Evolutionary conservation across 2,888 invertebrate species (phyloP).

Genomic region (Kuschelorhynchus macadamiae): DNA sequence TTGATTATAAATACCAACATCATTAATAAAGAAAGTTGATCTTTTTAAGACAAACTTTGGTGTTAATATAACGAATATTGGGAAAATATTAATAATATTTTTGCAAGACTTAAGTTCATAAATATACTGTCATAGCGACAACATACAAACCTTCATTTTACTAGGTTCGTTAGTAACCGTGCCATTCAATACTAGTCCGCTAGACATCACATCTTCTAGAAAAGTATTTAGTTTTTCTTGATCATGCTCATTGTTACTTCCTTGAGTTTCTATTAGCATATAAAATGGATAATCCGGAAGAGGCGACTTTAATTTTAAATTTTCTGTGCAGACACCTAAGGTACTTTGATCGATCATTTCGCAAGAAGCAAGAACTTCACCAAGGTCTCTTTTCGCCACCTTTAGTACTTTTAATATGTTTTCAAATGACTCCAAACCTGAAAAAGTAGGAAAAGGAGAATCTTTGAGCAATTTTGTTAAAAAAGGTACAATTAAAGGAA

Average conservation of each 20-base stretch:
- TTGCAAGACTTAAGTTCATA: too few relatives aligned
- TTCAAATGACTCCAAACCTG: constrained; percentile 74
- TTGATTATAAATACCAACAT: too few relatives aligned
- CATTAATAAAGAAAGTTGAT: too few relatives aligned
- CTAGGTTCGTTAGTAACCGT: constrained; percentile 87
- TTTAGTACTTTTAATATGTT: constrained; percentile 82
- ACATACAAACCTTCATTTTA: constrained; percentile 80
- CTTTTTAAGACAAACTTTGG: too few relatives aligned
- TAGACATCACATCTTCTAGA: constrained; percentile 80
- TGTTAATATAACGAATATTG: too few relatives aligned
- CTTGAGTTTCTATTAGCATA: constrained; percentile 89
- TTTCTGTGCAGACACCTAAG: constrained; percentile 76
- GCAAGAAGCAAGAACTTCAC: constrained; percentile 95
- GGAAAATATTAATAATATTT: too few relatives aligned
- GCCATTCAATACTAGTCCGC: constrained; percentile 84
- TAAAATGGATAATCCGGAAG: constrained; percentile 83
- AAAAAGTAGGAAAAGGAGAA: too few relatives aligned
- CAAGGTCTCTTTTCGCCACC: constrained; percentile 81
- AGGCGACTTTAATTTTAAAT: constrained; percentile 76
- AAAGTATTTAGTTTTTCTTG: constrained; percentile 88
- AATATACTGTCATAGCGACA: too few relatives aligned
- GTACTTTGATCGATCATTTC: constrained; percentile 91
- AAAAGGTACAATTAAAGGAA: too few relatives aligned
- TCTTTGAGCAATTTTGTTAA: too few relatives aligned
- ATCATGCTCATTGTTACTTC: constrained; percentile 88